Base-by-base conservation (phyloP, 2,888 invertebrate genomes). In the Caenorhabditis sulstoni region DNA sequence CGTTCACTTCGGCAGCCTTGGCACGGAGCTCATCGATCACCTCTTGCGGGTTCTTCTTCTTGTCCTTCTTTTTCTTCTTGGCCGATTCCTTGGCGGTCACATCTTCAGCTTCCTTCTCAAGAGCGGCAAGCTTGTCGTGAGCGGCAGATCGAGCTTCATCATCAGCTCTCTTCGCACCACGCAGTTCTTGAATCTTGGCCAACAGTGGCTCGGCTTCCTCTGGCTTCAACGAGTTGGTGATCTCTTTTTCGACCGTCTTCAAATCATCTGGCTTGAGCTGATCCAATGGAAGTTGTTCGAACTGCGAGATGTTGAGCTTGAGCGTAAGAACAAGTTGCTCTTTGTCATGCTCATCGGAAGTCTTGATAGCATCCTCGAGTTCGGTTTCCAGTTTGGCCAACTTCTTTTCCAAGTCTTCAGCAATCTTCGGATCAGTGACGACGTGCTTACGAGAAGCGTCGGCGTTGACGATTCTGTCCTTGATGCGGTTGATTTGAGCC, bases 401-500 rank as follows among this genome's bases (percentile, higher is more conserved):
- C 49, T 75, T 67, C 52, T 77, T 49, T 47, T 66, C 62, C 52
- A 77, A 55, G 37, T 64, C 76, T 20, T 80, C 61, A 44, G 66
- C 66, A 41, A 58, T 64, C 29, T 58, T 58, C 20, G 75, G 47
- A 53, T 80, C 78, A 35, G 71, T 70, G 39, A 66, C 57, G 50
- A 82, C 82, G 52, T 81, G 80, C 45, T 80, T 77, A 29, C 80
- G 68, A 37, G 77, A 73, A 23, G 53, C 75, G 49, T 53, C 78
- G 22, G 80, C 75, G 39, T 82, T 59, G 16, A 67, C 67, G 44
- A 53, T 58, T 57, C 59, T 80, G 49, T 80, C 77, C 62, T 82
- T 68, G 64, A 82, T 62, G 47, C 74, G 50, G 37, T 77, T 68
- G 44, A 82, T 59, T 75, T 82, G 82, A 22, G 82, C 82, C 47